Base-by-base conservation (phyloP, 2,797 vertebrate species). In the Crocodylus rhombifer region DNA sequence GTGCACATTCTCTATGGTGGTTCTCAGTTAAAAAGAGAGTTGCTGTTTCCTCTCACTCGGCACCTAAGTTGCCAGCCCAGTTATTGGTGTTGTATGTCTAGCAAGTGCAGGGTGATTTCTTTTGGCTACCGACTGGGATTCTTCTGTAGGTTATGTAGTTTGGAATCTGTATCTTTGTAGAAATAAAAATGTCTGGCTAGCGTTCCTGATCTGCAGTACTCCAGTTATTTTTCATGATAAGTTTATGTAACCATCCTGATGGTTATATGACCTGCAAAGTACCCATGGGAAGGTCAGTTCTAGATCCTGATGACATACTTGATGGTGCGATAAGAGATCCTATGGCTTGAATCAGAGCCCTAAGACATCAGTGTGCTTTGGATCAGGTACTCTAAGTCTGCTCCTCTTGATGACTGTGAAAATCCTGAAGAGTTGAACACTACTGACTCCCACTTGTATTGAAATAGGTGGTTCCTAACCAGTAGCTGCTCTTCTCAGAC, bases 31-130 rank as follows among this genome's bases (percentile, higher is more conserved):
- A 95, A 92, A 57, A 30, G 69, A 16, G 74, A 91, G 85, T 69
- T 95, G 77, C 87, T 74, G 77, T 86, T 96, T 94, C 85, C 88
- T 93, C 33, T 94, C 94, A 86, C 85, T 96, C 8, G 0, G 86
- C 93, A 94, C 77, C 62, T 77, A 84, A 20, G 28, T 77, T 88
- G 81, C 89, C 85, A 77, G 92, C 89, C 77, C 74, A 95, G 69
- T 69, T 61, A 56, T 13, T 91, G 67, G 64, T 92, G 80, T 92
- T 91, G 88, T 82, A 26, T 86, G 94, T 84, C 87, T 79, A 80
- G 69, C 4, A 80, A 91, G 87, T 81, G 90, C 55, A 77, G 92
- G 95, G 69, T 93, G 95, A 96, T 94, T 94, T 77, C 74, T 88
- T 95, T 86, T 79, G 89, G 90, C 90, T 94, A 95, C 63, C 65